Percentiles rank a stretch among this genome's conserved stretches.
phyloP scores from a whole-genome alignment of 2,797 vertebrate genomes.

The Thalassophryne amazonica region DNA sequence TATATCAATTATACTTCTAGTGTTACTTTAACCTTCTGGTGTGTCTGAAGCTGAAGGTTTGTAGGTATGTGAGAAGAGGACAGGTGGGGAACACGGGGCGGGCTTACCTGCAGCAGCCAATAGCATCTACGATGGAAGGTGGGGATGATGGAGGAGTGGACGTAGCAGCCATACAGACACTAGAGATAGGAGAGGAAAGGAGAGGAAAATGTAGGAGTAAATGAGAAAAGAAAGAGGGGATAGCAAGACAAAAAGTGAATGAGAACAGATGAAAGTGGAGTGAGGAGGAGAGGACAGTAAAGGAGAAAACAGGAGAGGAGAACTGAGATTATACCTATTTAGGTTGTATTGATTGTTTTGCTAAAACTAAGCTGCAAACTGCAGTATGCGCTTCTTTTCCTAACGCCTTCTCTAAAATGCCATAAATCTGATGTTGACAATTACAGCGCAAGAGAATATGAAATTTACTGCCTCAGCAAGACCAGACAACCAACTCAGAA shows the following conservation, averaged over 20 bases:
- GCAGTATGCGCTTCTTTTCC: slow-evolving; percentile 78
- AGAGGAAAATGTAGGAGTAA: slow-evolving; percentile 21
- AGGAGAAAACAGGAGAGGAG: slow-evolving; percentile 63
- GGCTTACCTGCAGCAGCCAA: slow-evolving; percentile 98
- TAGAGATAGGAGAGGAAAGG: slow-evolving; percentile 68
- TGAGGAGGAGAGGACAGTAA: slow-evolving; percentile 37
- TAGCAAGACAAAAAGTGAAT: slow-evolving; percentile 38
- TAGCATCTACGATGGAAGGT: slow-evolving; percentile 99
- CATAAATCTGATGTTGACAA: slow-evolving; percentile 52
- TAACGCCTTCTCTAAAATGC: slow-evolving; percentile 61
- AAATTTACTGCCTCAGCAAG: slow-evolving; percentile 55
- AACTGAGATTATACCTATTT: slow-evolving; percentile 70
- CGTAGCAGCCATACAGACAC: slow-evolving; percentile 98
- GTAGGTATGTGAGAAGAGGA: slow-evolving; percentile 23
- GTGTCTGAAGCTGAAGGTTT: background rate
- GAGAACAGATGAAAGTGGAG: slow-evolving; percentile 25
- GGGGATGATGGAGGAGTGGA: slow-evolving; percentile 99
- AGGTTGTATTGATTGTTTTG: slow-evolving; percentile 63
- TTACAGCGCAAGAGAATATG: slow-evolving; percentile 48
- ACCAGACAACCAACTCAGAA: slow-evolving; percentile 42
- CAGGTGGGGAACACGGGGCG: slow-evolving; percentile 33
- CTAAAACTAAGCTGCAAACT: slow-evolving; percentile 61
- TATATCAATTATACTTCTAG: too few species aligned
- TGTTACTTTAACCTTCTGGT: background rate
- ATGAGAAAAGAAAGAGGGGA: slow-evolving; percentile 40